These are phyloP conservation scores for Drosophila neotestacea DNA, from an alignment of 2,888 invertebrate species.

Conservation along the genomic window DNA sequence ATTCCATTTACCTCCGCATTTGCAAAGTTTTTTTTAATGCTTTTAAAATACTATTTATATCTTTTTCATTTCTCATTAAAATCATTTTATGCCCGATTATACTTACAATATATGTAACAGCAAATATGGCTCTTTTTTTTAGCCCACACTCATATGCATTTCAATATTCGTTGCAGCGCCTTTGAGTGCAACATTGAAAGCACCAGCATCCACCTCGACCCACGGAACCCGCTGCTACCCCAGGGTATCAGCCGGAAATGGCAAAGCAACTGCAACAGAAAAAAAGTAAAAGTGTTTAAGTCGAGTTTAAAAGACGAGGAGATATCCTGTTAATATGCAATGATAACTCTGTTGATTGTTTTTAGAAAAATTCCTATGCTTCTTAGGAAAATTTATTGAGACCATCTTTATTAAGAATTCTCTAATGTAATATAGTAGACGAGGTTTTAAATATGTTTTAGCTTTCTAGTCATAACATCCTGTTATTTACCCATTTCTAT, in stretches of 20 bases:
- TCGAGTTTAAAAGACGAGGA: not conserved
- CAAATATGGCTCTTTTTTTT: not conserved
- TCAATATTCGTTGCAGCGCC: slow-evolving; percentile 34
- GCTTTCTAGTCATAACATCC: not conserved
- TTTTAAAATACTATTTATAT: slow-evolving; percentile 1
- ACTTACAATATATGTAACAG: not conserved
- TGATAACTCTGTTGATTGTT: too few relatives aligned
- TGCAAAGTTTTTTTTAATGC: not conserved
- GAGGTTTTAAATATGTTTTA: too few relatives aligned
- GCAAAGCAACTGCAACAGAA: slow-evolving; percentile 46
- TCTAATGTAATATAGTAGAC: too few relatives aligned
- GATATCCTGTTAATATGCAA: not conserved
- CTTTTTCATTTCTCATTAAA: not conserved
- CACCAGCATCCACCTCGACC: not conserved
- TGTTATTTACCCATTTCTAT: not conserved
- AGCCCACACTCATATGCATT: slow-evolving; percentile 16
- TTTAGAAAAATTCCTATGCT: too few relatives aligned
- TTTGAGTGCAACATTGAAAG: slow-evolving; percentile 34
- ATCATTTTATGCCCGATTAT: slow-evolving; percentile 4
- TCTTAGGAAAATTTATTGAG: too few relatives aligned
- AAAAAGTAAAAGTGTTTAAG: slow-evolving; percentile 13
- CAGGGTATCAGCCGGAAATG: slow-evolving; percentile 24
- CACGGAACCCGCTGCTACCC: not conserved
- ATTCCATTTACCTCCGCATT: not conserved
- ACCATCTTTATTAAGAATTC: too few relatives aligned